Conservation (phyloP, 2,888 invertebrate species). For the Synergus japonicus region DNA sequence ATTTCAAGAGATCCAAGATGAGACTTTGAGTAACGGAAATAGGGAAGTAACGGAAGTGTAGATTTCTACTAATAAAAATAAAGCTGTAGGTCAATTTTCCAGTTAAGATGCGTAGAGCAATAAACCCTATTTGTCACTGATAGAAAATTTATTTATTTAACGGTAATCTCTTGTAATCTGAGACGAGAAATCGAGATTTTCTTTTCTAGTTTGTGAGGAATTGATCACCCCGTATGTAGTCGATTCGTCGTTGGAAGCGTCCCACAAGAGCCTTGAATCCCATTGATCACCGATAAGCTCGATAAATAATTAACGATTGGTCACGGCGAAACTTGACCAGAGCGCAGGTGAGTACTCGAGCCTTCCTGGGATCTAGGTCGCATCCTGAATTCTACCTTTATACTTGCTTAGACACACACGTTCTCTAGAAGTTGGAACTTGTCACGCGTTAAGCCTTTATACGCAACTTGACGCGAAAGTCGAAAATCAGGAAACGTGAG, state of each 20-base stretch:
- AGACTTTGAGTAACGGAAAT: no score
- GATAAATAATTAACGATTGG: conserved; percentile 70
- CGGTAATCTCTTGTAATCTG: conserved; percentile 30
- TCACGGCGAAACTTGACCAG: conserved; percentile 63
- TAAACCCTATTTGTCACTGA: conserved; percentile 33
- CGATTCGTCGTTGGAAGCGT: conserved; percentile 47
- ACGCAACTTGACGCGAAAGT: conserved; percentile 40
- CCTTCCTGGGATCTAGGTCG: conserved; percentile 73
- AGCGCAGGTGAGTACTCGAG: conserved; percentile 61
- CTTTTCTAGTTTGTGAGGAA: conserved; percentile 27
- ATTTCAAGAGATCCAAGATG: no score
- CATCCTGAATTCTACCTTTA: conserved; percentile 68
- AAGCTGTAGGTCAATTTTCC: neutral
- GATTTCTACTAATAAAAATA: neutral
- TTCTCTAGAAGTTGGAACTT: conserved; percentile 33
- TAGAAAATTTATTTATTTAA: conserved; percentile 33
- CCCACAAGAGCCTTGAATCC: conserved; percentile 57
- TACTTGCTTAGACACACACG: conserved; percentile 19
- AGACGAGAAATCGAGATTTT: conserved; percentile 37
- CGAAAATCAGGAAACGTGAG: conserved; percentile 39
- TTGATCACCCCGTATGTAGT: conserved; percentile 40
- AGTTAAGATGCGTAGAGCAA: neutral
- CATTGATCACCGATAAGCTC: conserved; percentile 63
- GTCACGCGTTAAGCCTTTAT: conserved; percentile 40
- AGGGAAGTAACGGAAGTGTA: no score